A percentile compares a stretch with the other conserved stretches of the same genome.
Conservation (phyloP, 2,888 invertebrate genomes). For the Brachyopa scutellaris region DNA sequence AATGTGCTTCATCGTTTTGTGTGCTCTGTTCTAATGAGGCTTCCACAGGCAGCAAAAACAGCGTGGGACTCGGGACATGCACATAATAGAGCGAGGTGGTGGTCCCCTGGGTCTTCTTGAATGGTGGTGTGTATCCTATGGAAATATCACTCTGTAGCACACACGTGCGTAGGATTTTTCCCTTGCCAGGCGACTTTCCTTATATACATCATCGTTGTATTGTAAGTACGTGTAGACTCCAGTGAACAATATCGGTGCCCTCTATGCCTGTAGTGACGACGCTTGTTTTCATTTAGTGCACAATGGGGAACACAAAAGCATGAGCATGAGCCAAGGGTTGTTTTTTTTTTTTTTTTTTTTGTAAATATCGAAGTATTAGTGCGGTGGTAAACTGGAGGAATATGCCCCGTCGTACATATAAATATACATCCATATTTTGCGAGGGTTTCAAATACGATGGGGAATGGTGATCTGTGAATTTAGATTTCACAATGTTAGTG, state of each 20-base stretch:
- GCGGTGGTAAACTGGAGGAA: too few species aligned
- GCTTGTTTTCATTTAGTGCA: constrained; percentile 12
- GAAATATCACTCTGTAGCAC: constrained; percentile 62
- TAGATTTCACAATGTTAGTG: too few species aligned
- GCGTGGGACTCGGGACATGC: constrained; percentile 15
- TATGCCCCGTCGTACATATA: too few species aligned
- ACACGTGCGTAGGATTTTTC: constrained; percentile 40
- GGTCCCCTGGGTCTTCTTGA: constrained; percentile 43
- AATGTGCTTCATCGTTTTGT: constrained; percentile 34
- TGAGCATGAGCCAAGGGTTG: constrained; percentile 35
- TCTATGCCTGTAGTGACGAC: constrained; percentile 4
- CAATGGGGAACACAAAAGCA: not conserved
- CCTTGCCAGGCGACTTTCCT: constrained; percentile 25
- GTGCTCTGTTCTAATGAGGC: constrained; percentile 31
- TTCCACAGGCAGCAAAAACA: constrained; percentile 25
- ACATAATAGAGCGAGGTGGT: constrained; percentile 28
- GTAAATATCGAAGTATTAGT: too few species aligned
- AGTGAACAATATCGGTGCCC: constrained; percentile 62
- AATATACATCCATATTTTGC: too few species aligned
- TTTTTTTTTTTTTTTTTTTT: constrained; percentile 21
- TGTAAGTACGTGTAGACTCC: not conserved
- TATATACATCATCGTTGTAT: not conserved
- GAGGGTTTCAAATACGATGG: not conserved
- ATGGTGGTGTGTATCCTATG: constrained; percentile 36
- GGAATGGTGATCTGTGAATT: constrained; percentile 26